Base-by-base conservation (phyloP, 2,113 vertebrate genomes). In the Caranx ignobilis region DNA sequence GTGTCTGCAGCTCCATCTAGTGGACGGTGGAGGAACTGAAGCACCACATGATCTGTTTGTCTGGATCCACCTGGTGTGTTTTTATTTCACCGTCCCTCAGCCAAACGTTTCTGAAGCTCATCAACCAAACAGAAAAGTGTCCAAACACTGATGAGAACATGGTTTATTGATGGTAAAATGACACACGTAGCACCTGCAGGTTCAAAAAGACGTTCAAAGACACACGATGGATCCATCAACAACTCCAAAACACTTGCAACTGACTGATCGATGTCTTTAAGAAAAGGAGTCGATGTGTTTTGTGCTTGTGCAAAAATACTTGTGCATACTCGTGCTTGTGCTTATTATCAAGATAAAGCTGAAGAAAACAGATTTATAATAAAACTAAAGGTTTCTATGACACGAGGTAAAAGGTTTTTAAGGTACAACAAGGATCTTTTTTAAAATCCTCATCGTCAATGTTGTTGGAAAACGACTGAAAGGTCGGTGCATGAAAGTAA, bases 161-260 rank as follows among this genome's bases (percentile, higher is more conserved):
- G 9, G 63, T 87, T 83, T 85, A 87, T 87, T 89, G 79, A 47
- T 31, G 43, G 16, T 54, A n/a, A 83, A 71, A 75, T 34, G 10
- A 71, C 18, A 74, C 56, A 34, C 19, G 35, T 45, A 68, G 34
- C 70, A 75, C 34, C 48, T 72, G 21, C 15, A 55, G 55, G 5
- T 4, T 56, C 26, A 15, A 45, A 15, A 45, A 35, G 34, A 56
- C 9, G 19, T 50, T 59, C 3, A 67, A 60, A 61, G 34, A 79
- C 34, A 54, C 11, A 0, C 7, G 37, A 45, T 55, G 66, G 21
- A 54, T 54, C 60, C 15, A 81, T 39, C 47, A 62, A 54, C 63
- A 66, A n/a, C 18, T 67, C 32, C 47, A 67, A 79, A 56, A 64
- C 65, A 39, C 56, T 65, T 48, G 34, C 61, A 59, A 16, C 9